A percentile compares a stretch with the other conserved stretches of the same genome.
phyloP scores from a whole-genome alignment of 2,797 vertebrate genomes.

The Xiphorhynchus erythropygius region DNA sequence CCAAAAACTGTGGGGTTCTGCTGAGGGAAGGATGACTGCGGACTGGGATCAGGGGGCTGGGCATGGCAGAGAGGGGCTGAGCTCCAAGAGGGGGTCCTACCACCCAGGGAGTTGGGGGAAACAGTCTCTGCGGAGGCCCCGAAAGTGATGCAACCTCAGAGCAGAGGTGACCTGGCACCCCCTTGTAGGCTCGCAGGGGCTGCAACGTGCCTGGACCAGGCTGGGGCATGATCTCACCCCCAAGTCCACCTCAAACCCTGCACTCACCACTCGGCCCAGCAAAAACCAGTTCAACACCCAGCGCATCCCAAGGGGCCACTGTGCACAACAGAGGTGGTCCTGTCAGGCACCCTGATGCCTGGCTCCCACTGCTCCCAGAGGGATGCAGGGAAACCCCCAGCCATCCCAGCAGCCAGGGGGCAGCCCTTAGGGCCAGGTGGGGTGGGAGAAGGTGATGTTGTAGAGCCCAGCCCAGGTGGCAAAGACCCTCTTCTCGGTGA shows the following conservation, averaged over 20 bases:
- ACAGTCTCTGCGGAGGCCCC: not conserved
- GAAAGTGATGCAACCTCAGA: not conserved
- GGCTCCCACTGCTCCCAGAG: not conserved
- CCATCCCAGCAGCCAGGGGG: not conserved
- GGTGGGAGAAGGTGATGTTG: conserved; percentile 92
- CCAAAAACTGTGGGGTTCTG: not conserved
- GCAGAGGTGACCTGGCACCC: accelerated
- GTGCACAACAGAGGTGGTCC: accelerated
- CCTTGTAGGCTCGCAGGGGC: accelerated
- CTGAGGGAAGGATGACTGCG: not conserved
- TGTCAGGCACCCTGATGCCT: accelerated
- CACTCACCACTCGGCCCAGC: not conserved
- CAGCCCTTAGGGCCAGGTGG: conserved; percentile 81
- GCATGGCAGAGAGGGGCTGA: not conserved
- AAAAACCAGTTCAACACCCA: not conserved
- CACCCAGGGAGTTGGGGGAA: accelerated
- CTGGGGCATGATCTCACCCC: not conserved
- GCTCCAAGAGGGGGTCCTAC: not conserved
- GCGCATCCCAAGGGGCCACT: not conserved
- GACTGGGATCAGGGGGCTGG: not conserved
- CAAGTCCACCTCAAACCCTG: not conserved
- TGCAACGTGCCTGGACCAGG: not conserved
- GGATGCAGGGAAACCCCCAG: not conserved
- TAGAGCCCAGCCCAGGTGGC: conserved; percentile 92
- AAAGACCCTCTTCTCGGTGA: conserved; percentile 96